These are phyloP conservation scores for Hassar affinis DNA, from an alignment of 2,113 vertebrate species.

Conservation along the genomic window DNA sequence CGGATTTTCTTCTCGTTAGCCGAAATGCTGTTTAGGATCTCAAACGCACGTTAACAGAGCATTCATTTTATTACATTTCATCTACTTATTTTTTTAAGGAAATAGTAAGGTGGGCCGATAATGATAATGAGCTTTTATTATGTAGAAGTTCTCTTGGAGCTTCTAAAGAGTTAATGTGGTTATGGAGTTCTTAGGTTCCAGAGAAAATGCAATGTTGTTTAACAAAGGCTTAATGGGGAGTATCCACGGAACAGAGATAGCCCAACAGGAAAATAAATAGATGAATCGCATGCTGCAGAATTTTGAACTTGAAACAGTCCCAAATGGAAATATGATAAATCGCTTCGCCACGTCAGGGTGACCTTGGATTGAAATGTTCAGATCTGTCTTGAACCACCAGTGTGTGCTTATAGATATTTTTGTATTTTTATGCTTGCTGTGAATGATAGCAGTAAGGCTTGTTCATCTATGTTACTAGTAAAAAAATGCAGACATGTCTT, in stretches of 20 bases:
- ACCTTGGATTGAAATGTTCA: background rate
- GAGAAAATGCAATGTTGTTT: constrained; percentile 67
- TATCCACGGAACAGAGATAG: constrained; percentile 58
- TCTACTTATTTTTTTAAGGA: background rate
- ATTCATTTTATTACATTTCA: constrained; percentile 1
- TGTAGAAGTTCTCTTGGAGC: constrained; percentile 24
- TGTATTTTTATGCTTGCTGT: background rate
- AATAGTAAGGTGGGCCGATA: background rate
- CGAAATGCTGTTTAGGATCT: constrained; percentile 6
- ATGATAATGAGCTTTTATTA: background rate
- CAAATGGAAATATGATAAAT: constrained; percentile 47
- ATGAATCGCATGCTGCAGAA: constrained; percentile 63
- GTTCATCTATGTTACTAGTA: background rate
- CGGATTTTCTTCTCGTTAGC: constrained; percentile 17
- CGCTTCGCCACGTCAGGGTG: constrained; percentile 48
- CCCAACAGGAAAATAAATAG: constrained; percentile 70
- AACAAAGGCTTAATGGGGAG: constrained; percentile 64
- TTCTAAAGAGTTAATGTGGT: constrained; percentile 63
- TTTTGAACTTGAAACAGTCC: constrained; percentile 65
- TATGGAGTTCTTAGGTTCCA: constrained; percentile 64
- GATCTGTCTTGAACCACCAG: constrained; percentile 6
- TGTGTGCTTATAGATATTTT: background rate
- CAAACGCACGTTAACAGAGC: background rate
- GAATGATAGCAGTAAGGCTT: background rate
- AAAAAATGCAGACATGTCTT: background rate